phyloP scores from a whole-genome alignment of 2,888 invertebrate genomes.

The Dryomyza anilis region DNA sequence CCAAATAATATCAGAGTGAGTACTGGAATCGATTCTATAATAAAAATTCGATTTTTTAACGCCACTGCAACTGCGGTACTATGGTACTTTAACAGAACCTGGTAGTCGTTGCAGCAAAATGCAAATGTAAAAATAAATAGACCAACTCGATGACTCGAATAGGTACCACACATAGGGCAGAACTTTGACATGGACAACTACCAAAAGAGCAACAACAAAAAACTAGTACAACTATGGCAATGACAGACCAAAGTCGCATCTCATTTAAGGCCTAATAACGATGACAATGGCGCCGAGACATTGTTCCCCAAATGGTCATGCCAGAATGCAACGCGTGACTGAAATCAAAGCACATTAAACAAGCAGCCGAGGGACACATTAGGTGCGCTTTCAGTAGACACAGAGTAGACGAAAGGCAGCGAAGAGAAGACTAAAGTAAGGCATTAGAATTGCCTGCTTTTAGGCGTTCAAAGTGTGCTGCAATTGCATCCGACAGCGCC shows the following conservation, averaged over 20 bases:
- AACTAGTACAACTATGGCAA: background rate
- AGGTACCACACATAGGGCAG: background rate
- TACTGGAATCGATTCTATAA: background rate
- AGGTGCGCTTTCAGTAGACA: too few species aligned
- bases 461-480: background rate
- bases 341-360: background rate
- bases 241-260: background rate
- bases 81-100: background rate
- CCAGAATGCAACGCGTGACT: background rate
- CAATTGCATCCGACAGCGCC: slow-evolving; percentile 3
- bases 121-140: too few species aligned
- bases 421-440: background rate
- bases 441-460: background rate
- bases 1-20: background rate
- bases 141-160: too few species aligned
- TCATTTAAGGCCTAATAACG: background rate
- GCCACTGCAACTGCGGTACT: too few species aligned
- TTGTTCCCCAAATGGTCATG: background rate
- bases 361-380: background rate
- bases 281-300: background rate
- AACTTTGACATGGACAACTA: too few species aligned
- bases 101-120: background rate
- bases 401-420: background rate
- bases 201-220: background rate
- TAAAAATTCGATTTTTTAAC: too few species aligned